Conservation (phyloP, 2,113 vertebrate genomes). For the Crotalus horridus region DNA sequence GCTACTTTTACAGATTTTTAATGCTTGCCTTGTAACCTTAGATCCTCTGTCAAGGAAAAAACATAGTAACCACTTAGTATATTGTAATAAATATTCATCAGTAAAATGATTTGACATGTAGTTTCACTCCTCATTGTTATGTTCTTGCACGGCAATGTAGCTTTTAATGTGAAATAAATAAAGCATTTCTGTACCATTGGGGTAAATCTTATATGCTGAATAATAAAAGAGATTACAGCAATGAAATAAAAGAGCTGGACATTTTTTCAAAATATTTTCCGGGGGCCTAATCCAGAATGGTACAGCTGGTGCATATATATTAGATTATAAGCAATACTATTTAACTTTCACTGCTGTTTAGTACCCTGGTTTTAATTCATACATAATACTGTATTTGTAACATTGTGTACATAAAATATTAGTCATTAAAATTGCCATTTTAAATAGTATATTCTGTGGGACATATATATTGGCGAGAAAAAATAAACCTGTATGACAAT, state of each 20-base stretch:
- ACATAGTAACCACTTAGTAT: conserved; percentile 65
- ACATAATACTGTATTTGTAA: not conserved
- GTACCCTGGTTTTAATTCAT: not conserved
- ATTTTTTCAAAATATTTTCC: not conserved
- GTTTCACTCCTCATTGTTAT: conserved; percentile 55
- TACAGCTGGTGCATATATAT: not conserved
- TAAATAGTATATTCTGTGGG: not conserved
- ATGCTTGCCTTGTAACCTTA: conserved; percentile 67
- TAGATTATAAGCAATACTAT: not conserved
- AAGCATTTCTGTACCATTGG: conserved; percentile 26
- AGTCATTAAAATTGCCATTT: not conserved
- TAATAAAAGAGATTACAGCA: conserved; percentile 35
- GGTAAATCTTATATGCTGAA: conserved; percentile 16
- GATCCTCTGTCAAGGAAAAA: conserved; percentile 65
- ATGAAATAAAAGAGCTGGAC: not conserved
- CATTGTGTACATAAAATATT: not conserved
- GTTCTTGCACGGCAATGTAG: conserved; percentile 35
- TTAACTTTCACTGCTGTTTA: not conserved
- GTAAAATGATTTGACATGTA: conserved; percentile 64
- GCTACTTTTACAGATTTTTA: conserved; percentile 65
- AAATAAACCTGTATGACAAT: not conserved
- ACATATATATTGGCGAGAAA: not conserved
- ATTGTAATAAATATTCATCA: conserved; percentile 70
- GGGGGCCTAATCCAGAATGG: not conserved
- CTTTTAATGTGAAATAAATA: conserved; percentile 31